Evolutionary conservation across 2,888 invertebrate species (phyloP), one percentile per base, ranked within the genome.

Genomic region (Steromphala cineraria): DNA sequence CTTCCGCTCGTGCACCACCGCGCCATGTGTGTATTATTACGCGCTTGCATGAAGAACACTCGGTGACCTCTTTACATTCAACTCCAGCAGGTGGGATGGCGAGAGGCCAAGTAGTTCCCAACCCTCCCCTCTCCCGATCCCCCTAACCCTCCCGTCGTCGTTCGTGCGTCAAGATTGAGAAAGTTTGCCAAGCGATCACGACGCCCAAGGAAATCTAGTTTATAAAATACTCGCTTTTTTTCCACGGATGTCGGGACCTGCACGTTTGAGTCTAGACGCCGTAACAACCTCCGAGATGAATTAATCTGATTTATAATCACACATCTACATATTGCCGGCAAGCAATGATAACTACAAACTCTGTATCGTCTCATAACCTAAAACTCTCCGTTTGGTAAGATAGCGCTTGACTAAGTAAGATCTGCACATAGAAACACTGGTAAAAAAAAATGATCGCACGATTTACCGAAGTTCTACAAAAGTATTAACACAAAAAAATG

Each of bases 11-110:
- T 62, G 24, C 28, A 62, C 62, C 62, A 28, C 62, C 21, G 17
- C 62, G 62, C 28, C 62, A 62, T 62, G 62, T 62, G 62, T 21
- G 62, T 62, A 62, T 62, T 62, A 62, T 62, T 62, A 62, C 62
- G 62, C 62, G 62, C 28, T 24, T 62, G 62, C 28, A 24, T 19
- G 62, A 21, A 28, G 62, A 62, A 62, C 24, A 56, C 62, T 62
- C 28, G 10, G 28, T 62, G 62, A 62, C 62, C 62, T 28, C 62
- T 62, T 24, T 28, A 24, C 15, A n/a, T 62, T 62, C 62, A 5
- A 15, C 15, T 62, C 24, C 24, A 62, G 62, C 62, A 62, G 62
- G 62, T 62, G 62, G 62, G 24, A 62, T 62, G 62, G 62, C 62
- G 28, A 28, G 28, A 15, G 28, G 62, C 62, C 62, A 62, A 28